A percentile compares a stretch with the other conserved stretches of the same genome.
Evolutionary conservation across 2,888 invertebrate genomes (phyloP).

Genomic region (Caenorhabditis sp.): DNA sequence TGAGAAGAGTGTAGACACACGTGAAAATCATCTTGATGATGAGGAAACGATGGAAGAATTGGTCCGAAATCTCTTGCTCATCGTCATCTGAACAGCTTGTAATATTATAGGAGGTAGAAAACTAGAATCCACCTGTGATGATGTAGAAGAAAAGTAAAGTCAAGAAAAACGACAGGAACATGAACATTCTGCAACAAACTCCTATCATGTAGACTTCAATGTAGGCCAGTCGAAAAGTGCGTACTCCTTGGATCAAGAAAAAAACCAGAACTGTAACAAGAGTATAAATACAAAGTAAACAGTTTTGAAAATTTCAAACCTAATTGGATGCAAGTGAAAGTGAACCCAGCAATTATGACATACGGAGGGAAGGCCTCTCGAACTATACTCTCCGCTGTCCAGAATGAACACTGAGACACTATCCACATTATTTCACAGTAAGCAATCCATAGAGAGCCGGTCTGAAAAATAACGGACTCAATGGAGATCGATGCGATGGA

Average conservation of each 20-base stretch:
- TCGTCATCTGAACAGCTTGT: constrained; percentile 52
- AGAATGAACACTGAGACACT: constrained; percentile 72
- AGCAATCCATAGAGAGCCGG: constrained; percentile 74
- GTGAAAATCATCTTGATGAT: constrained; percentile 63
- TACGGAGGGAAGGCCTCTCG: constrained; percentile 60
- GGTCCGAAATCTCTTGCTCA: constrained; percentile 20
- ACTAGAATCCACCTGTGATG: constrained; percentile 48
- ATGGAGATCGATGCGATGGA: neutral
- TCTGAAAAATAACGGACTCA: constrained; percentile 63
- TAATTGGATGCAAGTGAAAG: constrained; percentile 66
- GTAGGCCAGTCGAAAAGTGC: constrained; percentile 53
- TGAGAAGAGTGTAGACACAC: constrained; percentile 58
- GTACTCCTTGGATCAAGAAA: constrained; percentile 61
- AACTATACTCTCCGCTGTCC: constrained; percentile 72
- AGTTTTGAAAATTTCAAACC: constrained; percentile 21
- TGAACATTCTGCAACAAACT: constrained; percentile 52
- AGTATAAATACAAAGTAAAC: neutral
- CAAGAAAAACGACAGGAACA: constrained; percentile 57
- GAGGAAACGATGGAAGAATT: constrained; percentile 63
- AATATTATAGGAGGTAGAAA: too few relatives aligned
- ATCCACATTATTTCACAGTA: constrained; percentile 77
- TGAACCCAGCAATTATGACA: constrained; percentile 66
- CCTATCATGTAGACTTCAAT: constrained; percentile 65
- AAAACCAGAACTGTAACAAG: constrained; percentile 53
- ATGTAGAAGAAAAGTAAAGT: constrained; percentile 56